Evolutionary conservation across 2,888 invertebrate genomes (phyloP).

Genomic region (Pseudoips prasinana): DNA sequence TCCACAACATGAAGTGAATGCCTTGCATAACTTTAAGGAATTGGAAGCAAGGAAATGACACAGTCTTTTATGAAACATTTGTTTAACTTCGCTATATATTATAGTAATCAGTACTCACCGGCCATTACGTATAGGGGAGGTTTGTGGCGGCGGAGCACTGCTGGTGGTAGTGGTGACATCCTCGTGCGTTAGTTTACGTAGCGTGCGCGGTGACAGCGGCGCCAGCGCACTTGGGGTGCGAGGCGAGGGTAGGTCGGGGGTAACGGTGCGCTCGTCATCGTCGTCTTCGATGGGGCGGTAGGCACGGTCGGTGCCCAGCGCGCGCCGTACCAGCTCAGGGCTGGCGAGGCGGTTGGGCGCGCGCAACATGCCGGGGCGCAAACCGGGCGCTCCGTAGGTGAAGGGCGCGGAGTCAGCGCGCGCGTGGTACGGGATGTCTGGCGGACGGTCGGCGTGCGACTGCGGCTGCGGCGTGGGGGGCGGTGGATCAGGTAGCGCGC

Average conservation of each 20-base stretch:
- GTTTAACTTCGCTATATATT: no score
- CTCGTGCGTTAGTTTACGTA: constrained; percentile 66
- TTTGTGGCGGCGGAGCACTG: constrained; percentile 28
- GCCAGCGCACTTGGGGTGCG: constrained; percentile 50
- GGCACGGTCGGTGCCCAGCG: constrained; percentile 70
- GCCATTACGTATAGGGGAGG: constrained; percentile 62
- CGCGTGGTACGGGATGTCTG: constrained; percentile 94
- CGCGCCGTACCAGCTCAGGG: constrained; percentile 91
- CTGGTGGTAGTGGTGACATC: constrained; percentile 64
- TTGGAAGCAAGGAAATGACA: no score
- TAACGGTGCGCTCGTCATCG: constrained; percentile 64
- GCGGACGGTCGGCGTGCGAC: constrained; percentile 74
- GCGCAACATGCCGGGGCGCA: constrained; percentile 84
- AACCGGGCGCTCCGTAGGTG: constrained; percentile 89
- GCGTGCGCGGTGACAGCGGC: constrained; percentile 61
- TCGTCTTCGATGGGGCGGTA: constrained; percentile 69
- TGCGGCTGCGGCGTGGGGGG: constrained; percentile 56
- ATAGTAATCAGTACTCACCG: no score
- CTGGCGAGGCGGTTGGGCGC: constrained; percentile 89
- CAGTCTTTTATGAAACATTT: no score
- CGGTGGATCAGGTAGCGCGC: constrained; percentile 87
- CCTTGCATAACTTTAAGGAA: no score
- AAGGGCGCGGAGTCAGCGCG: constrained; percentile 94
- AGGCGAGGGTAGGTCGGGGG: constrained; percentile 54
- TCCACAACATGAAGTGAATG: no score